Evolutionary conservation across 2,888 invertebrate genomes (phyloP), one percentile per base, ranked within the genome.

Genomic region (Syrphus vitripennis): DNA sequence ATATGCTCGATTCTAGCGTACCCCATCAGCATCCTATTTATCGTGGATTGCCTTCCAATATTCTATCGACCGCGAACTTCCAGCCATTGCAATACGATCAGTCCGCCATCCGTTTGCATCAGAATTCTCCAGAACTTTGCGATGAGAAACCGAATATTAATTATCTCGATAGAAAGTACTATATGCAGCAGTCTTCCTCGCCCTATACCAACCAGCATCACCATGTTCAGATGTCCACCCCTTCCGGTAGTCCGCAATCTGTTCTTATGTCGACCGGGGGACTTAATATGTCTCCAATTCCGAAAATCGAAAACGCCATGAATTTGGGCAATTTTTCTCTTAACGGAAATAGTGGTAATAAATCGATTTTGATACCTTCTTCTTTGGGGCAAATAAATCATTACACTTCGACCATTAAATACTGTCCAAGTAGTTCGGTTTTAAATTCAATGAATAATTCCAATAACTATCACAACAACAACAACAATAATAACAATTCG

Each of bases 401-500:
- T 59, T 92, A 92, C 72, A 88, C 92, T 0, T 91, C 92, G 24
- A 92, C 92, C 10, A 92, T 92, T 10, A 92, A 92, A 88, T 92
- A 91, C 79, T 92, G 92, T 70, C 90, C 92, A 24, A 92, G 91
- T 74, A 92, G 90, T 70, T 89, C 90, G 9, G 90, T 90, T n/a
- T 88, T 90, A n/a, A 90, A 88, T 83, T 89, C 88, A 26, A 75
- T 89, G 12, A 91, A 90, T 19, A 90, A 89, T 67, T 83, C 81
- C 19, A 77, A 79, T 34, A 80, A 24, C 31, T 79, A 83, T 42
- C 72, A 65, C 21, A 75, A 84, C 12, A 77, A 77, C 29, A 78
- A 26, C 16, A 75, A 80, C 19, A 65, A 61, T 19, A 74, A 84
- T 10, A 87, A 48, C 63, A 83, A 61, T 26, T 50, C 48, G 24